Evolutionary conservation across 1,140 invertebrate species (phyloP).

Genomic region (Nephotettix cincticeps): DNA sequence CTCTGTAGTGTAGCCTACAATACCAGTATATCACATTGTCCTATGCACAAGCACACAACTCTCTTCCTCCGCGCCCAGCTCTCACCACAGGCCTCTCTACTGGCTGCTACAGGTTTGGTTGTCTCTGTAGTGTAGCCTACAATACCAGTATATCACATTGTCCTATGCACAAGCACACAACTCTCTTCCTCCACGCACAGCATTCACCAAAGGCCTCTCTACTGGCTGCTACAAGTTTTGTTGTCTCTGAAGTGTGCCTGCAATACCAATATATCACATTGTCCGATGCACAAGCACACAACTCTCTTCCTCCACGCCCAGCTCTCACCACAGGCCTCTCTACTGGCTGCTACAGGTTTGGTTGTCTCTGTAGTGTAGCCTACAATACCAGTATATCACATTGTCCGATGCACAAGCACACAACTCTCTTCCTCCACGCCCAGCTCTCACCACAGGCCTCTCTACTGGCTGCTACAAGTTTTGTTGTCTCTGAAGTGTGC

Average conservation of each 20-base stretch:
- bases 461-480: not conserved
- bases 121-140: not conserved
- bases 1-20: not conserved
- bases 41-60: not conserved
- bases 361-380: not conserved
- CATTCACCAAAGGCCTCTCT: not conserved
- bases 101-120: not conserved
- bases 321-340: not conserved
- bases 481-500: not conserved
- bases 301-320: not conserved
- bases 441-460: not conserved
- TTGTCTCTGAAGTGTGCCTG: not conserved
- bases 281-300: not conserved
- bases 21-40: no score
- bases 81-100: not conserved
- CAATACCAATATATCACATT: not conserved
- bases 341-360: not conserved
- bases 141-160: not conserved
- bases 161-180: not conserved
- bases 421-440: not conserved
- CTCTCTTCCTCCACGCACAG: not conserved
- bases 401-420: not conserved
- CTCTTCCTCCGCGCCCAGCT: not conserved
- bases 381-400: no score
- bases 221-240: not conserved